Evolutionary conservation across 2,888 invertebrate genomes (phyloP).

Genomic region (Automeris io): DNA sequence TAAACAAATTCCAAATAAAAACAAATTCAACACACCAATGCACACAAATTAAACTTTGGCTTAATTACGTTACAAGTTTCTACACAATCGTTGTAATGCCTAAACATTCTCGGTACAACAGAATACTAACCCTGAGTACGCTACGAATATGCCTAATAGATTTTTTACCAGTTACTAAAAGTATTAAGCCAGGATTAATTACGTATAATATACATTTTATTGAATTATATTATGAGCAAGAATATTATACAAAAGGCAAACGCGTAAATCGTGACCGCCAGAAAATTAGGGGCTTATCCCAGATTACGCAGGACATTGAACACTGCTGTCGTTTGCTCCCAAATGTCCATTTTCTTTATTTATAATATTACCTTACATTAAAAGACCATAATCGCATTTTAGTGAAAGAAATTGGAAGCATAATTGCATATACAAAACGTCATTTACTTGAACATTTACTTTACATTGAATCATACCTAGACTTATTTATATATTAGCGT

Average conservation of each 20-base stretch:
- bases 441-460: too few relatives aligned
- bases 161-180: too few relatives aligned
- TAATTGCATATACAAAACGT: neutral
- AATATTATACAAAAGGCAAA: constrained; percentile 25
- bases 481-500: too few relatives aligned
- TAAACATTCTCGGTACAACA: too few relatives aligned
- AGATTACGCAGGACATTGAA: constrained; percentile 44
- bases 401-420: constrained; percentile 3
- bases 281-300: constrained; percentile 52
- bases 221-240: constrained; percentile 11
- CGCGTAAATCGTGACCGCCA: constrained; percentile 38
- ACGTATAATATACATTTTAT: constrained; percentile 5
- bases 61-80: too few relatives aligned
- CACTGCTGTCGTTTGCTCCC: constrained; percentile 30
- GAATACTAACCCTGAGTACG: too few relatives aligned
- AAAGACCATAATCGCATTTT: constrained; percentile 8
- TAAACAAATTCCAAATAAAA: too few relatives aligned
- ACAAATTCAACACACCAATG: too few relatives aligned
- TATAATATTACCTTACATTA: constrained; percentile 20
- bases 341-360: constrained; percentile 26
- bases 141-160: too few relatives aligned
- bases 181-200: neutral
- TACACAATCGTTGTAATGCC: too few relatives aligned
- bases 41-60: too few relatives aligned
- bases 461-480: too few relatives aligned